Evolutionary conservation across 2,113 vertebrate species (phyloP).

Genomic region (Thryonomys swinderianus): DNA sequence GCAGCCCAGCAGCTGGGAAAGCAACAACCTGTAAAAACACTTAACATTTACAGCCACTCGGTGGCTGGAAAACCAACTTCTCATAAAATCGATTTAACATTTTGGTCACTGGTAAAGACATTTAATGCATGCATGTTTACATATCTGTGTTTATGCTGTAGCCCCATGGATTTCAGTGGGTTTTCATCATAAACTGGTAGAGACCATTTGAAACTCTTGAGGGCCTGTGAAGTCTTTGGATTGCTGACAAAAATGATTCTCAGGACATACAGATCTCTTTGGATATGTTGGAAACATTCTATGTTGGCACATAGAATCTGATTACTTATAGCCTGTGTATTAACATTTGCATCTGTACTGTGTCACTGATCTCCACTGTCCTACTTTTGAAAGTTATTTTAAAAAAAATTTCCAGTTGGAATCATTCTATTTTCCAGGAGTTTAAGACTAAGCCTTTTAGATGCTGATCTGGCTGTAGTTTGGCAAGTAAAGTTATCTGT

Average conservation of each 20-base stretch:
- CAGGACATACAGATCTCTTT: not conserved
- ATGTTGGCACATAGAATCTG: not conserved
- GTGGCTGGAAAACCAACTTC: conserved; percentile 89
- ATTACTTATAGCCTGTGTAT: not conserved
- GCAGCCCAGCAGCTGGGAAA: conserved; percentile 87
- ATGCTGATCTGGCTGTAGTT: conserved; percentile 80
- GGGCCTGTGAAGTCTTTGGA: not conserved
- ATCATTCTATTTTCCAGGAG: conserved; percentile 79
- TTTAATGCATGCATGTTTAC: conserved; percentile 81
- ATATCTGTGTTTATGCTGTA: conserved; percentile 82
- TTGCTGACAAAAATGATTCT: not conserved
- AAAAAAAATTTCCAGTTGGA: conserved; percentile 75
- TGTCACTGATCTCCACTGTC: conserved; percentile 26
- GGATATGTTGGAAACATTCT: not conserved
- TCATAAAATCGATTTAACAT: conserved; percentile 91
- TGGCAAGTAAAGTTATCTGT: conserved; percentile 76
- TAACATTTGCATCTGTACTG: conserved; percentile 33
- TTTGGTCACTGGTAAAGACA: conserved; percentile 87
- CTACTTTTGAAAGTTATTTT: conserved; percentile 70
- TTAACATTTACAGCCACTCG: conserved; percentile 90
- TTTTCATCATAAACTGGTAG: conserved; percentile 54
- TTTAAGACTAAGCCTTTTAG: conserved; percentile 77
- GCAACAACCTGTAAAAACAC: conserved; percentile 89
- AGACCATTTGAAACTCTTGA: conserved; percentile 25
- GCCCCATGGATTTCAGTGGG: conserved; percentile 50